Evolutionary conservation across 2,888 invertebrate genomes (phyloP).

Genomic region (Xylocampa areola): DNA sequence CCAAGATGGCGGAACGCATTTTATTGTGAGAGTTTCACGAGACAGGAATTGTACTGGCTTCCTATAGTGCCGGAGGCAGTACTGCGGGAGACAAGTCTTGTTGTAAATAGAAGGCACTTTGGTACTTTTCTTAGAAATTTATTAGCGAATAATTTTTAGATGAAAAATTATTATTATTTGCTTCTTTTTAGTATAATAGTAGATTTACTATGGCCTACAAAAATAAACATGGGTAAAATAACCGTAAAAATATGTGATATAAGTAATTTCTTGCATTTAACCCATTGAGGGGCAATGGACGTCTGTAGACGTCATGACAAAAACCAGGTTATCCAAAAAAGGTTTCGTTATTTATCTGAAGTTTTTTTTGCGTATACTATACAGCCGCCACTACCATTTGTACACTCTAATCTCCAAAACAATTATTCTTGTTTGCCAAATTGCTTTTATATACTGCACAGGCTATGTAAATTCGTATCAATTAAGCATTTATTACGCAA

Average conservation of each 20-base stretch:
- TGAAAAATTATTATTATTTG: too few species aligned
- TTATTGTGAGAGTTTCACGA: slow-evolving; percentile 12
- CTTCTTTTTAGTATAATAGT: too few species aligned
- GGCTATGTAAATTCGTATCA: slow-evolving; percentile 13
- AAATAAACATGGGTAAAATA: too few species aligned
- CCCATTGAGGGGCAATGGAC: too few species aligned
- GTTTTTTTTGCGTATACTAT: too few species aligned
- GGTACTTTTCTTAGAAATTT: slow-evolving; percentile 20
- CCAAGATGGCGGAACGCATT: slow-evolving; percentile 8
- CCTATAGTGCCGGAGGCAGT: slow-evolving; percentile 35
- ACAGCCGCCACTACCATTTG: too few species aligned
- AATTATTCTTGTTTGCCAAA: slow-evolving; percentile 8
- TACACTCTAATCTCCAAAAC: too few species aligned
- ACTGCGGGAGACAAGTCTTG: slow-evolving; percentile 13
- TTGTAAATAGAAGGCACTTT: slow-evolving; percentile 29
- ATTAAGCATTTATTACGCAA: slow-evolving; percentile 43
- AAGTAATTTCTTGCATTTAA: too few species aligned
- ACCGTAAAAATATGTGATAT: too few species aligned
- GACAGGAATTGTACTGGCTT: slow-evolving; percentile 30
- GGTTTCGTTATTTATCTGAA: too few species aligned
- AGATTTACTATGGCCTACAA: neutral
- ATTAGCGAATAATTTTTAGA: neutral
- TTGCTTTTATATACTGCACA: slow-evolving; percentile 15
- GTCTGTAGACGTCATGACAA: too few species aligned
- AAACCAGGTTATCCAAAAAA: too few species aligned